Base-by-base conservation (phyloP, 2,797 vertebrate genomes). In the Odontamblyopus lacepedii region DNA sequence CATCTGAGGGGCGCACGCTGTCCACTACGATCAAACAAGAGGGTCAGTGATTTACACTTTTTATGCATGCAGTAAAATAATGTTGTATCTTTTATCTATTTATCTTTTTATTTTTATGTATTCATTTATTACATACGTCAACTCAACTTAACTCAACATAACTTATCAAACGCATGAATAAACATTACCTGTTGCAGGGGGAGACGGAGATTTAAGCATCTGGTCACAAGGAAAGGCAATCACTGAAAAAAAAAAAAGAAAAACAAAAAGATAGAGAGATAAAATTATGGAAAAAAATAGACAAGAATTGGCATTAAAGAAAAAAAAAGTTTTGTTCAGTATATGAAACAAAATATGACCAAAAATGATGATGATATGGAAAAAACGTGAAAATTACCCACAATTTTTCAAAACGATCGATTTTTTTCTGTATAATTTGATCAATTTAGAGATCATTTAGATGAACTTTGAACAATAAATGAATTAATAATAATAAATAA, bases 131-230 rank as follows among this genome's bases (percentile, higher is more conserved):
- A 26, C 55, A 57, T 9, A 26, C 8, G 3, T 55, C 0, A 55
- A 8, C n/a, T 23, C 53, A 23, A 55, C n/a, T 8, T 16, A 18
- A 2, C 44, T 23, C 53, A 23, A 55, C n/a, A 18, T 16, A 18
- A 2, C 44, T 13, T 15, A 61, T 3, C 18, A 2, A 16, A 61
- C 7, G 12, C 5, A 4, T 18, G 13, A 26, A 32, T 16, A 61
- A 15, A 61, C 30, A 7, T 78, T 51, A 93, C 92, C 89, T 18
- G 83, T 87, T 44, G 75, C 73, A 64, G 92, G 91, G n/a, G 78
- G 62, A 0, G 63, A 44, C 66, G 68, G 78, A 50, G 86, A 91
- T 26, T 78, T 78, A 16, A 73, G 71, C 61, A 70, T 83, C 73
- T 77, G 70, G 19, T 80, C 2, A 55, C 89, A 92, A 4, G 71